These are phyloP conservation scores for Julus scanicus DNA, from an alignment of 2,888 invertebrate genomes.

Conservation along the genomic window DNA sequence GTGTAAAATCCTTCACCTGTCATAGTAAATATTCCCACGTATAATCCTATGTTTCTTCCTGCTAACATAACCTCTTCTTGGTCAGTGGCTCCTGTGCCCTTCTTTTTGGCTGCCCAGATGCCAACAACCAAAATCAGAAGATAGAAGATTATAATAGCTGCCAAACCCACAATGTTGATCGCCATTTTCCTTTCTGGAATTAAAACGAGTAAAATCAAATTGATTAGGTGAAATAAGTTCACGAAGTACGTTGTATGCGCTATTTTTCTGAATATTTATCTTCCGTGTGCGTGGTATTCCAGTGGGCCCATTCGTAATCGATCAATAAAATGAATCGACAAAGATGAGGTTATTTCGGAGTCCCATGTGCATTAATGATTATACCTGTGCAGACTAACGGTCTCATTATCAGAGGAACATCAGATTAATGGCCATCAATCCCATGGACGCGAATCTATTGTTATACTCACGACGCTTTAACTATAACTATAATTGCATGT, in stretches of 20 bases:
- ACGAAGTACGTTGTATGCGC: not conserved
- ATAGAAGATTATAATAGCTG: slow-evolving; percentile 97
- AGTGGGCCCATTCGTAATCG: not conserved
- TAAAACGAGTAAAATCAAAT: not conserved
- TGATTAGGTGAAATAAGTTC: not conserved
- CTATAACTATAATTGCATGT: not conserved
- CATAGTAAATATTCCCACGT: slow-evolving; percentile 99
- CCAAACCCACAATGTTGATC: slow-evolving; percentile 91
- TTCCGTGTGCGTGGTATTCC: not conserved
- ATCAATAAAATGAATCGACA: slow-evolving; percentile 18
- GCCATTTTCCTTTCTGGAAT: slow-evolving; percentile 68
- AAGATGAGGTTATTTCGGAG: slow-evolving; percentile 1
- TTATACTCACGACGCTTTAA: not conserved
- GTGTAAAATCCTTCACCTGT: slow-evolving; percentile 75
- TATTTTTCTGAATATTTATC: not conserved
- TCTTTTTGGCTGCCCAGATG: slow-evolving; percentile 95
- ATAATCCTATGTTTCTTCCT: slow-evolving; percentile 94
- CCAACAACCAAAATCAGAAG: slow-evolving; percentile 93
- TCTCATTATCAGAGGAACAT: slow-evolving; percentile 9
- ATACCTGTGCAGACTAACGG: not conserved
- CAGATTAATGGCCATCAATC: not conserved
- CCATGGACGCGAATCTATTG: not conserved
- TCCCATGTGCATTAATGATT: slow-evolving; percentile 12
- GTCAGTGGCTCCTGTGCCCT: slow-evolving; percentile 79
- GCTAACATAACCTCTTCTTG: slow-evolving; percentile 98